Percentiles rank a stretch among this genome's conserved stretches.
Evolutionary conservation across 1,140 invertebrate genomes (phyloP).

Genomic region (Drosophila santomea): DNA sequence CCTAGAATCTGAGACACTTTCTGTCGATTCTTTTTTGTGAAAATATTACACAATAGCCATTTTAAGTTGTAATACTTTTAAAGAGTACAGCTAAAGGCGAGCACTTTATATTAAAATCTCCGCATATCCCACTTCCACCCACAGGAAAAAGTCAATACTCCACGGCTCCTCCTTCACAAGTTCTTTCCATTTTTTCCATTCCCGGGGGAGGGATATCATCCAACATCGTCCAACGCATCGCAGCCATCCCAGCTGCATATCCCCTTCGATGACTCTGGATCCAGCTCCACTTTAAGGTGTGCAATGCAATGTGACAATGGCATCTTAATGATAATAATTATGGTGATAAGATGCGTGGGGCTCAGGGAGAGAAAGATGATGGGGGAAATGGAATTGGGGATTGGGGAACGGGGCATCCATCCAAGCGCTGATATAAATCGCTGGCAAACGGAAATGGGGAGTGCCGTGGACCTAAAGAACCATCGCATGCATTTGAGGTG

Average conservation of each 20-base stretch:
- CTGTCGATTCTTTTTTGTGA: too few species aligned
- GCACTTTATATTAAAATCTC: conserved; percentile 3
- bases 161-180: not conserved
- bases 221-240: conserved; percentile 22
- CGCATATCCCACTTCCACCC: conserved; percentile 18
- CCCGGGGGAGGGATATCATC: conserved; percentile 4
- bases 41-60: too few species aligned
- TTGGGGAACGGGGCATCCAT: conserved; percentile 27
- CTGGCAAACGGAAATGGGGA: conserved; percentile 78
- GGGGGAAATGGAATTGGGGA: not conserved
- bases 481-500: conserved; percentile 61
- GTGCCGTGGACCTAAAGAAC: conserved; percentile 57
- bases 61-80: conserved; percentile 8
- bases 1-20: too few species aligned
- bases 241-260: conserved; percentile 8
- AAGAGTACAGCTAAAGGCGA: not conserved
- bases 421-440: conserved; percentile 72
- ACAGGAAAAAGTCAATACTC: conserved; percentile 14
- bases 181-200: not conserved
- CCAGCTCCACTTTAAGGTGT: conserved; percentile 58
- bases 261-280: conserved; percentile 10
- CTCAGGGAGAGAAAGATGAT: not conserved
- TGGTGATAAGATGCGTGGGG: conserved; percentile 59
- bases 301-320: conserved; percentile 72
- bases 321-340: conserved; percentile 77